Evolutionary conservation across 2,797 vertebrate species (phyloP).

Genomic region (Hippopotamyrus pictus): DNA sequence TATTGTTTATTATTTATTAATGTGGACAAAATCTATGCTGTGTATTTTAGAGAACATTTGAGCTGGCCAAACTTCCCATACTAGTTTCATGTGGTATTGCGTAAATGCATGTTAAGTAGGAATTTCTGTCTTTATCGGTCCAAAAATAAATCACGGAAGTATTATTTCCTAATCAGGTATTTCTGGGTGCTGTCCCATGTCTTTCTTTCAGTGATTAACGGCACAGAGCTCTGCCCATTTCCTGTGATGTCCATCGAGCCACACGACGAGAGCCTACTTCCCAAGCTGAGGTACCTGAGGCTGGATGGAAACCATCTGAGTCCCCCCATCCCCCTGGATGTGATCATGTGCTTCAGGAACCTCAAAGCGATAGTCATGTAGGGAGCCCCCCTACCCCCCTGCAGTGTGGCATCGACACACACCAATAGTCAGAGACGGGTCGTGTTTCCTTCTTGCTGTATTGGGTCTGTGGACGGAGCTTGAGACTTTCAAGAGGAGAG

Average conservation of each 20-base stretch:
- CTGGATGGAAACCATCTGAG: conserved; percentile 88
- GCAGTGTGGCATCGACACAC: background rate
- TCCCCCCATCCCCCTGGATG: conserved; percentile 82
- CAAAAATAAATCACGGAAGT: background rate
- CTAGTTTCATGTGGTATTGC: background rate
- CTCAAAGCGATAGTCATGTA: conserved; percentile 87
- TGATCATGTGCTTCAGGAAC: conserved; percentile 93
- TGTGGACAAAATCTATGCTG: background rate
- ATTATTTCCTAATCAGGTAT: background rate
- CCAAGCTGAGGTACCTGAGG: conserved; percentile 85
- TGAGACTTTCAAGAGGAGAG: conserved; percentile 12
- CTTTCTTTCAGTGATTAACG: conserved; percentile 75
- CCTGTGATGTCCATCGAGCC: conserved; percentile 51
- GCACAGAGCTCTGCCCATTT: conserved; percentile 80
- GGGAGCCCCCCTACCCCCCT: conserved; percentile 8
- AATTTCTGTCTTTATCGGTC: background rate
- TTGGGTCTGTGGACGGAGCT: background rate
- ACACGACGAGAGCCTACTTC: conserved; percentile 53
- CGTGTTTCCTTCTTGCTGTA: background rate
- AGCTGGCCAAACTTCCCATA: background rate
- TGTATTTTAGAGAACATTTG: background rate
- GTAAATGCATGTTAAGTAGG: background rate
- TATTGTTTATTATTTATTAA: background rate
- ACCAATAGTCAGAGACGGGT: background rate
- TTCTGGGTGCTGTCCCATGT: background rate